These are phyloP conservation scores for Lucilia cuprina DNA, from an alignment of 1,140 invertebrate species.

Conservation along the genomic window DNA sequence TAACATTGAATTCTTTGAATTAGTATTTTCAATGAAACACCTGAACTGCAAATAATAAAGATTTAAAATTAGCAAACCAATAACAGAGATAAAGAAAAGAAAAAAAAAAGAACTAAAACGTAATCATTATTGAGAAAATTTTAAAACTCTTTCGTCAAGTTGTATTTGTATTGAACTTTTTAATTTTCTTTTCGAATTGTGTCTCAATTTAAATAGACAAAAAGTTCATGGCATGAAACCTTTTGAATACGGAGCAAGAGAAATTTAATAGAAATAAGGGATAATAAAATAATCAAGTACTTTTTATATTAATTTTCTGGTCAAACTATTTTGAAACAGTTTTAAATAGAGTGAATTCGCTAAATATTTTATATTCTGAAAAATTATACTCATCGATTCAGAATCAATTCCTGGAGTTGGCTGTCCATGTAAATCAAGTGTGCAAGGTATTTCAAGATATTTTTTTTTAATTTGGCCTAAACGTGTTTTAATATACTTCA, in stretches of 20 bases:
- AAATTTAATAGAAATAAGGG: neutral
- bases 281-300: neutral
- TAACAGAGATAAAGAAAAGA: too few species aligned
- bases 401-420: too few species aligned
- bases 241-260: neutral
- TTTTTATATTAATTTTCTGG: neutral
- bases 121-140: neutral
- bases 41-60: neutral
- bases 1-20: too few species aligned
- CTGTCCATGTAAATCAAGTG: too few species aligned
- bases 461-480: too few species aligned
- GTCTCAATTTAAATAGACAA: neutral
- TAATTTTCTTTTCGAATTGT: neutral
- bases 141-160: neutral
- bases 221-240: slow-evolving; percentile 13
- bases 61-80: too few species aligned
- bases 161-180: neutral
- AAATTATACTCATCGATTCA: neutral
- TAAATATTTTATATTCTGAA: too few species aligned
- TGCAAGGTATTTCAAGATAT: too few species aligned
- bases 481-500: too few species aligned
- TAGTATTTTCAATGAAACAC: neutral
- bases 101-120: too few species aligned
- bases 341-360: neutral
- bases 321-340: neutral